Conservation (phyloP, 2,113 vertebrate species). For the Turnix velox region DNA sequence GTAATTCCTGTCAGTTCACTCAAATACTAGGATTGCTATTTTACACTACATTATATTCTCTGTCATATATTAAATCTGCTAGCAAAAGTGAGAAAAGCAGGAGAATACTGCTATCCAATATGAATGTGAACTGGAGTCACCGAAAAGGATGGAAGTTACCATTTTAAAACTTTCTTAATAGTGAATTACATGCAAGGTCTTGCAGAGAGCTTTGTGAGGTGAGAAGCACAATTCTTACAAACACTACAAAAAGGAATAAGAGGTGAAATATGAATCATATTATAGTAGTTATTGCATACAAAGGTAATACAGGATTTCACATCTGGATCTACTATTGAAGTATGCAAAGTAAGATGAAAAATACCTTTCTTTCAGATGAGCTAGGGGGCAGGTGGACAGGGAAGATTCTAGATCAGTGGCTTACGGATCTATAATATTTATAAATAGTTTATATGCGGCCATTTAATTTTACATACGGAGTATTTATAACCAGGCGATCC, state of each 20-base stretch:
- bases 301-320: not conserved
- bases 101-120: not conserved
- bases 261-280: not conserved
- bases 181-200: not conserved
- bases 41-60: not conserved
- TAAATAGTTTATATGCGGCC: not conserved
- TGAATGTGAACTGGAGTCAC: not conserved
- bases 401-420: not conserved
- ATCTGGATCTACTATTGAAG: not conserved
- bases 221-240: not conserved
- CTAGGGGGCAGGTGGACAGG: not conserved
- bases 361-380: not conserved
- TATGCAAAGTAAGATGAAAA: not conserved
- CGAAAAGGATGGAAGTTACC: not conserved
- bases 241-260: not conserved
- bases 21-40: not conserved
- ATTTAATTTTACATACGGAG: conserved; percentile 81
- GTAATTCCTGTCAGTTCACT: not conserved
- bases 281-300: not conserved
- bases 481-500: conserved; percentile 97
- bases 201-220: not conserved
- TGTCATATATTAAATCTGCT: not conserved
- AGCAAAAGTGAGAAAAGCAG: not conserved
- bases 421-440: not conserved
- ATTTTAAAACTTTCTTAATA: not conserved